Evolutionary conservation across 1,140 invertebrate species (phyloP), one percentile per base, ranked within the genome.

Genomic region (Cydia fagiglandana): DNA sequence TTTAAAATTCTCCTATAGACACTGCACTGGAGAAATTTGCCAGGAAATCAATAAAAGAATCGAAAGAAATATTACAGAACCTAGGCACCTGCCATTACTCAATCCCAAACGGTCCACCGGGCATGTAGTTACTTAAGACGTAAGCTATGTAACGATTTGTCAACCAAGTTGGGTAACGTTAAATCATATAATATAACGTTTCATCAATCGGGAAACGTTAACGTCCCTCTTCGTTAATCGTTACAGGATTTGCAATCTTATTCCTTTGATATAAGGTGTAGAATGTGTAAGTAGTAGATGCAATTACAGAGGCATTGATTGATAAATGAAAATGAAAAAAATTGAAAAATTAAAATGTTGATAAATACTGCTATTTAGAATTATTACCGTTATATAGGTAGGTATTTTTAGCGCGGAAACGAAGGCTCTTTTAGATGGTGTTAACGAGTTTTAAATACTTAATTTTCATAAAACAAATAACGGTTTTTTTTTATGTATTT

Each of bases 181-280:
- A 2, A 61, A 20, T 61, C 56, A 61, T 61, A 61, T 56, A 56
- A 61, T 61, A 61, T 56, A 56, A n/a, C 56, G 56, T 61, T 20
- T 61, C 56, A 20, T 24, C 9, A 61, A n/a, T n/a, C 56, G n/a
- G 9, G 56, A 24, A 7, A 24, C 56, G n/a, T 61, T 61, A 61
- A 61, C 3, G 5, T 61, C 56, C 56, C 9, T 24, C 50, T 17
- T 17, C 50, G n/a, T n/a, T n/a, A 50, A 53, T 47, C 9, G 15
- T 17, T 17, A 53, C 2, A 53, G n/a, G n/a, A 53, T 17, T 53
- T n/a, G 17, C 50, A 53, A 17, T 53, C 50, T 6, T 53, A 17
- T 53, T 53, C n/a, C n/a, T 17, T 53, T 53, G n/a, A 6, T 50
- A 15, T 50, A 50, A 15, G 47, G 10, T 53, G n/a, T 9, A 53